Conservation (phyloP, 2,888 invertebrate species). For the Tachina fera region DNA sequence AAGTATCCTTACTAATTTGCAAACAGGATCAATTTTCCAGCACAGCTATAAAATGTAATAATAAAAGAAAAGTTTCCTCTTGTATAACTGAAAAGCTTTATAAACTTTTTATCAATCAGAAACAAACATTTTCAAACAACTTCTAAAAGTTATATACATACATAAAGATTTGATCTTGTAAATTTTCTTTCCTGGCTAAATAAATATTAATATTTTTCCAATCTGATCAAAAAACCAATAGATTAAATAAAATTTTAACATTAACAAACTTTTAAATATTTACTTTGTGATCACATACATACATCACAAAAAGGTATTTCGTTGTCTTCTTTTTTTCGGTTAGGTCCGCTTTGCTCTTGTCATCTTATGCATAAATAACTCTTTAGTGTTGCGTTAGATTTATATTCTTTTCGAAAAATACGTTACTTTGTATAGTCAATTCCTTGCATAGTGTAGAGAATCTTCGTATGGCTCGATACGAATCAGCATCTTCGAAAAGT, state of each 20-base stretch:
- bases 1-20: too few relatives aligned
- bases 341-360: background rate
- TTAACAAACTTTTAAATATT: background rate
- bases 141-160: background rate
- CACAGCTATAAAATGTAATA: too few relatives aligned
- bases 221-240: slow-evolving; percentile 8
- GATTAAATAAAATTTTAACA: background rate
- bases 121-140: background rate
- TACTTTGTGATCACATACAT: slow-evolving; percentile 61
- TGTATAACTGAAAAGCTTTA: too few relatives aligned
- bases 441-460: slow-evolving; percentile 82
- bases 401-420: slow-evolving; percentile 81
- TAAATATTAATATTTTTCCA: background rate
- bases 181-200: background rate
- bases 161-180: background rate
- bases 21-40: too few relatives aligned
- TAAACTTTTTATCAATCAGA: too few relatives aligned
- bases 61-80: too few relatives aligned
- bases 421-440: slow-evolving; percentile 80
- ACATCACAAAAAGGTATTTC: slow-evolving; percentile 56
- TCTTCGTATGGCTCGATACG: slow-evolving; percentile 80
- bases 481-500: slow-evolving; percentile 65
- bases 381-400: slow-evolving; percentile 78
- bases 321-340: slow-evolving; percentile 64
- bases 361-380: background rate